Evolutionary conservation across 2,888 invertebrate genomes (phyloP).

Genomic region (Heliconius ismenius): DNA sequence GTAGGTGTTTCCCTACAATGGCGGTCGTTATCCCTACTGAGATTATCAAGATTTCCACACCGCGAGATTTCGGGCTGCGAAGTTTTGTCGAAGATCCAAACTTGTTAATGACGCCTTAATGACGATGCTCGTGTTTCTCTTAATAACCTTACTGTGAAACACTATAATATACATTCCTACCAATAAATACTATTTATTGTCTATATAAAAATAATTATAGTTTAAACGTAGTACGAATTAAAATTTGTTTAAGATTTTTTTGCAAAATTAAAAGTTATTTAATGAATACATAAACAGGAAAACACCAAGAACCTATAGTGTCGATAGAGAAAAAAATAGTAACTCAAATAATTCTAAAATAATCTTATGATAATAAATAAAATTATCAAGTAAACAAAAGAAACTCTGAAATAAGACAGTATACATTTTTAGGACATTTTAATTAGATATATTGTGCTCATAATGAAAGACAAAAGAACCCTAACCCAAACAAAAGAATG

Average conservation of each 20-base stretch:
- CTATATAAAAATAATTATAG: background rate
- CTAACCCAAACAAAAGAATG: slow-evolving; percentile 12
- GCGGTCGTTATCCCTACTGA: slow-evolving; percentile 24
- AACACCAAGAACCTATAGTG: too few species aligned
- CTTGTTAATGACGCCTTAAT: slow-evolving; percentile 41
- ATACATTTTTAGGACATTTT: background rate
- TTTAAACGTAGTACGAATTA: background rate
- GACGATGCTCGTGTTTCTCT: slow-evolving; percentile 40
- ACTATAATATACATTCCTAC: background rate
- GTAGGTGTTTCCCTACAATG: background rate
- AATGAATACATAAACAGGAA: too few species aligned
- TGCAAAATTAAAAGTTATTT: too few species aligned
- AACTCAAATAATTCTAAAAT: too few species aligned
- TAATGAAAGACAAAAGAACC: background rate
- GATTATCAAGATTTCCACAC: slow-evolving; percentile 46
- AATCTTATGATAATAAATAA: background rate
- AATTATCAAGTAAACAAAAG: background rate
- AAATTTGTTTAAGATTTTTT: too few species aligned
- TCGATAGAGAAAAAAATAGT: too few species aligned
- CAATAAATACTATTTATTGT: background rate
- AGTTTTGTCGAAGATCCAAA: slow-evolving; percentile 38
- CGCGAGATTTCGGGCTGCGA: slow-evolving; percentile 34
- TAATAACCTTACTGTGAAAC: slow-evolving; percentile 30
- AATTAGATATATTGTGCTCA: slow-evolving; percentile 10
- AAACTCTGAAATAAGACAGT: background rate